Evolutionary conservation across 1,140 invertebrate species (phyloP).

Genomic region (Micrasema minimum): DNA sequence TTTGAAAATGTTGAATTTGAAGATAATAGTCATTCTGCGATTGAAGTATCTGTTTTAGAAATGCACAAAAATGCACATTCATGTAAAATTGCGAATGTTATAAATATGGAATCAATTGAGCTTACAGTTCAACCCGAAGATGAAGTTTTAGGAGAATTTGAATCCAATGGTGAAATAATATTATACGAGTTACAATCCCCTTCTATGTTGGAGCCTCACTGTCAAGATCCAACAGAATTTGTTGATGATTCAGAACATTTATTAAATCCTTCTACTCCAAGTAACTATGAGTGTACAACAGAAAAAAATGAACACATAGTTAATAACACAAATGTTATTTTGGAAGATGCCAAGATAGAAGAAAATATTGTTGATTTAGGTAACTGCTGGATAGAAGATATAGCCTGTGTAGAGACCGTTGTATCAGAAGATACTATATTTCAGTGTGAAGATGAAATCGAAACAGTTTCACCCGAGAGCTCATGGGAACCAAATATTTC

Average conservation of each 20-base stretch:
- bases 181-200: constrained; percentile 13
- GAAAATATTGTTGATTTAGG: constrained; percentile 49
- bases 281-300: too few species aligned
- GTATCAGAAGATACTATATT: constrained; percentile 58
- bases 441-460: constrained; percentile 31
- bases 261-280: too few species aligned
- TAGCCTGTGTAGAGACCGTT: constrained; percentile 63
- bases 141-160: constrained; percentile 8
- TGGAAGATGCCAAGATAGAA: constrained; percentile 35
- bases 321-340: constrained; percentile 5
- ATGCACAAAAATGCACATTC: constrained; percentile 7
- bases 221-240: neutral
- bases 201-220: neutral
- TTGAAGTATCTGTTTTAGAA: constrained; percentile 28
- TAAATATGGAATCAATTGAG: neutral
- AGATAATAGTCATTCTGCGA: constrained; percentile 1
- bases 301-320: neutral
- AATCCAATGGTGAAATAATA: neutral
- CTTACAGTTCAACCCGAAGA: constrained; percentile 6
- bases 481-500: constrained; percentile 22
- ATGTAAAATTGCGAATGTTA: too few species aligned
- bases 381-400: constrained; percentile 61
- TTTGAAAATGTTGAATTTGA: neutral
- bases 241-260: neutral
- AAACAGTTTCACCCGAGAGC: neutral